Percentiles rank a stretch among this genome's conserved stretches.
Conservation (phyloP, 2,888 invertebrate genomes). For the Ischnus inquisitorius region DNA sequence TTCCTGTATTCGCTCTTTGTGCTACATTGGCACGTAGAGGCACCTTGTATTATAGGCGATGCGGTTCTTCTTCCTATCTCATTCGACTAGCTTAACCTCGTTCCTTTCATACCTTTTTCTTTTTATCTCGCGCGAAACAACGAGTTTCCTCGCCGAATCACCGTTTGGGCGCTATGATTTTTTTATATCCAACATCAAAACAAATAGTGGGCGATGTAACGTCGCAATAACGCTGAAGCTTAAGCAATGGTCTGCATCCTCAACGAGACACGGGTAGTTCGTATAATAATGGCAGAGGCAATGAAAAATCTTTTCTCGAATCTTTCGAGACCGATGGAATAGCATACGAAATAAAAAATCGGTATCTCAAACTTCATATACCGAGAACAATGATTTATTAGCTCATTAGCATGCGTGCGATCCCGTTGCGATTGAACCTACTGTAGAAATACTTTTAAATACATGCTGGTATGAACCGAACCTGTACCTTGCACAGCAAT, state of each 20-base stretch:
- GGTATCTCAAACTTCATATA: too few relatives aligned
- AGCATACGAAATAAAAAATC: too few relatives aligned
- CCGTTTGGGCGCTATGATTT: conserved; percentile 52
- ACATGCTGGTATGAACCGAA: too few relatives aligned
- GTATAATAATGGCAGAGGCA: not conserved
- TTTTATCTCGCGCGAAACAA: conserved; percentile 10
- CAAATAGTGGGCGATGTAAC: conserved; percentile 47
- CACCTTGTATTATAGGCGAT: conserved; percentile 25
- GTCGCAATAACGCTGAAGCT: conserved; percentile 8
- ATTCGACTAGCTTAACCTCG: not conserved
- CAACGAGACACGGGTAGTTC: not conserved
- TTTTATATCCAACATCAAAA: conserved; percentile 49
- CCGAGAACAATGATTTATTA: too few relatives aligned
- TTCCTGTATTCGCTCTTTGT: conserved; percentile 4
- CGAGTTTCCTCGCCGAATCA: conserved; percentile 17
- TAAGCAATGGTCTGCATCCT: not conserved
- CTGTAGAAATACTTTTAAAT: too few relatives aligned
- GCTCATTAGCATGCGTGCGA: too few relatives aligned
- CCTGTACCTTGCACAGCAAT: too few relatives aligned
- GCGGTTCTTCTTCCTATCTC: conserved; percentile 9
- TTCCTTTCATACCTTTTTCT: conserved; percentile 5
- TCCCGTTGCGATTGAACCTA: too few relatives aligned
- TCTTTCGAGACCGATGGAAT: too few relatives aligned
- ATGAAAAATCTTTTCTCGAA: not conserved
- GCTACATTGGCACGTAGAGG: conserved; percentile 1